Evolutionary conservation across 1,140 invertebrate genomes (phyloP).

Genomic region (Apis cerana): DNA sequence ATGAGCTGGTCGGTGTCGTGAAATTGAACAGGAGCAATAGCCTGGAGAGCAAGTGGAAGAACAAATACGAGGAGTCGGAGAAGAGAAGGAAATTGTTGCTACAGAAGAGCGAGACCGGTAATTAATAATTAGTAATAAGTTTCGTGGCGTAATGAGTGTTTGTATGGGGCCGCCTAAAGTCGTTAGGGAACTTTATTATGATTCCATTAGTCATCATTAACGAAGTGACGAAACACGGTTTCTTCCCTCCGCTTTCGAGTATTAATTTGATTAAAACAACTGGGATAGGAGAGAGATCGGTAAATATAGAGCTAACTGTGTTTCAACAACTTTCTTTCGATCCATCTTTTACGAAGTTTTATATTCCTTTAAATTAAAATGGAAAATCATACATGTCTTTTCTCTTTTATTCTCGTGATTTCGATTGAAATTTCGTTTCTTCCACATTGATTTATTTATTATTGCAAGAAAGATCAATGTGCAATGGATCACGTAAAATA

Average conservation of each 20-base stretch:
- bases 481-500: slow-evolving; percentile 30
- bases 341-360: background rate
- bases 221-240: slow-evolving; percentile 31
- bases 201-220: slow-evolving; percentile 40
- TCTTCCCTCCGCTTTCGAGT: slow-evolving; percentile 7
- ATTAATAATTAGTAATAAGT: slow-evolving; percentile 67
- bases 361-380: background rate
- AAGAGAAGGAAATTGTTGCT: slow-evolving; percentile 84
- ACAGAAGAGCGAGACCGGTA: slow-evolving; percentile 86
- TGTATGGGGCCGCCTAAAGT: slow-evolving; percentile 9
- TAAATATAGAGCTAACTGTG: background rate
- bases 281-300: background rate
- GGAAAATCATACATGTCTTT: background rate
- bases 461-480: background rate
- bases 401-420: background rate
- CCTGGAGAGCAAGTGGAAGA: slow-evolving; percentile 83
- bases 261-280: slow-evolving; percentile 37
- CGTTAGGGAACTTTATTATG: slow-evolving; percentile 31
- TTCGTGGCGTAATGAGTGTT: slow-evolving; percentile 13
- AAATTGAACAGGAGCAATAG: slow-evolving; percentile 71
- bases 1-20: slow-evolving; percentile 18
- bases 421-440: background rate
- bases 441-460: slow-evolving; percentile 14
- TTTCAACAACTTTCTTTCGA: background rate
- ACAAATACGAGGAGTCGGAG: slow-evolving; percentile 86